phyloP scores from a whole-genome alignment of 2,797 vertebrate genomes.

The Neostethus bicornis region DNA sequence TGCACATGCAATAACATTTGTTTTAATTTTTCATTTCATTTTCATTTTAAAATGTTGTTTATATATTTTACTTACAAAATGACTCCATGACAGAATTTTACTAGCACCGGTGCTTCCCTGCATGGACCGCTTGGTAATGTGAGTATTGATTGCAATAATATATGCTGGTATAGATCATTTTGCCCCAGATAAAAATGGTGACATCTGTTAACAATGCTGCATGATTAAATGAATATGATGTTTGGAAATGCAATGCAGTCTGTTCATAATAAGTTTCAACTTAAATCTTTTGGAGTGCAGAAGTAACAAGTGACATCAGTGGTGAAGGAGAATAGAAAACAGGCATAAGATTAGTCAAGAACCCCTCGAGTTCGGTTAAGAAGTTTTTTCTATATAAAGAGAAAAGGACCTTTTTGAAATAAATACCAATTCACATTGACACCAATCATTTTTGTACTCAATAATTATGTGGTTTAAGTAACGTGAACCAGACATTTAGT shows the following conservation, averaged over 20 bases:
- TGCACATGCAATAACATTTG: slow-evolving; percentile 15
- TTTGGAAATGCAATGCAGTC: slow-evolving; percentile 51
- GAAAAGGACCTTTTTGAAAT: not conserved
- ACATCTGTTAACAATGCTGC: slow-evolving; percentile 81
- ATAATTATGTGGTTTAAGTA: not conserved
- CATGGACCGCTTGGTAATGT: slow-evolving; percentile 68
- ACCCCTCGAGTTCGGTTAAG: not conserved
- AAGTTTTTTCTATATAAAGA: not conserved
- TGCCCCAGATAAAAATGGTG: slow-evolving; percentile 46
- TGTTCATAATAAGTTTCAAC: slow-evolving; percentile 23
- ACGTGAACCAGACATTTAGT: not conserved
- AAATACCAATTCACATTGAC: not conserved
- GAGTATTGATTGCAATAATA: slow-evolving; percentile 72
- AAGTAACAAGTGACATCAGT: too few relatives aligned
- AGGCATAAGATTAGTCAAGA: too few relatives aligned
- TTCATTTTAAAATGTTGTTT: slow-evolving; percentile 33
- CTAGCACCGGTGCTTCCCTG: slow-evolving; percentile 47
- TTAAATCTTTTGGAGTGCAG: not conserved
- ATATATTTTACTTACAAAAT: slow-evolving; percentile 30
- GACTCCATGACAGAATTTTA: slow-evolving; percentile 41
- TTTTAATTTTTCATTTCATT: slow-evolving; percentile 30
- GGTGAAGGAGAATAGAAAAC: too few relatives aligned
- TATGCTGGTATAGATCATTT: slow-evolving; percentile 74
- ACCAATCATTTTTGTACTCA: not conserved
- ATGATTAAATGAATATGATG: slow-evolving; percentile 73